Base-by-base conservation (phyloP, 1,140 invertebrate genomes). In the Lamellibrachia luymesi region DNA sequence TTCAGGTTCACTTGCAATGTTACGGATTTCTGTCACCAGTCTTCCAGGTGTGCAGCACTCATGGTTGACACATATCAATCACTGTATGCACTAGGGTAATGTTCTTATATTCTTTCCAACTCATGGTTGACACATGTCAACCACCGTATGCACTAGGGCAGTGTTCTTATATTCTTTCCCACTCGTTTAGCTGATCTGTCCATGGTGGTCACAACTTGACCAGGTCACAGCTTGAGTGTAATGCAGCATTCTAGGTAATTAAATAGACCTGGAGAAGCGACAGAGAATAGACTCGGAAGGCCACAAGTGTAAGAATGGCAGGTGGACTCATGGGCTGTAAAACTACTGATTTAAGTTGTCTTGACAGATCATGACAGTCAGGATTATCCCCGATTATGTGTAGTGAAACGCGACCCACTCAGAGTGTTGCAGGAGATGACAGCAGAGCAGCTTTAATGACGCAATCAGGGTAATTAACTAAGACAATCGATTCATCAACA, bases 211-310 rank as follows among this genome's bases (percentile, higher is more conserved):
- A 56, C 52, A 56, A 17, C 52, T 56, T 80, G 17, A 17, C 13
- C 25, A 10, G 25, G 7, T 80, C 7, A 80, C 25, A n/a, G 52
- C 52, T 56, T 56, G 52, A 56, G 52, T 56, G 5, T 80, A 80
- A 80, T 13, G 17, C 89, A 92, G 52, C 5, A 80, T 52, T 52
- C 22, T 80, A 17, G 89, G 2, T 90, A 93, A 93, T 50, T 10
- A 90, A 93, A 93, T 27, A 38, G 17, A 93, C 50, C n/a, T 90
- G 89, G 51, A 93, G 64, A 80, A 80, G 64, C 17, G 25, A 80
- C 7, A 80, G 5, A 80, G 64, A 8, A 80, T 17, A 80, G 64
- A 80, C 25, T 80, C 25, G 64, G 38, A 38, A 38, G 38, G 38
- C 38, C 38, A 38, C 13, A 56, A 10, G 64, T 80, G 64, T 80